phyloP scores from a whole-genome alignment of 2,888 invertebrate species.

The Tortrix viridana region DNA sequence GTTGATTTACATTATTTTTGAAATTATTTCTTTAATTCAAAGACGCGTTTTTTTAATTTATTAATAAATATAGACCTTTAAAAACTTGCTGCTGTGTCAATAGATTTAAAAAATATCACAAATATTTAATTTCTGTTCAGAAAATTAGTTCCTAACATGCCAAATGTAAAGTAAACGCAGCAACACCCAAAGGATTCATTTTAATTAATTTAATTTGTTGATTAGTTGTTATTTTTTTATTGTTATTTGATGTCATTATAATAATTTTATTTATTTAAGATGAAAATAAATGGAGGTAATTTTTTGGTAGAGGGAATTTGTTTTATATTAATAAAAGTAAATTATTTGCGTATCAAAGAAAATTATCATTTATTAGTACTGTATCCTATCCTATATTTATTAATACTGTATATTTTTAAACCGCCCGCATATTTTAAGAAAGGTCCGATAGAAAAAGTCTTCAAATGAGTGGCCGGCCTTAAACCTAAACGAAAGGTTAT shows the following conservation, averaged over 20 bases:
- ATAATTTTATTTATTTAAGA: conserved; percentile 13
- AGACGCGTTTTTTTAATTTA: no score
- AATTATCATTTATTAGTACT: background rate
- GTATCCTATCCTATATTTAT: background rate
- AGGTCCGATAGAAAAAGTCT: no score
- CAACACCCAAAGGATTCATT: conserved; percentile 44
- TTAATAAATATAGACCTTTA: no score
- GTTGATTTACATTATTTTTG: no score
- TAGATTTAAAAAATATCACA: background rate
- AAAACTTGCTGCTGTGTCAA: no score
- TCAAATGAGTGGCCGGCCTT: conserved; percentile 1
- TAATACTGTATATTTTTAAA: no score
- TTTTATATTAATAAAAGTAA: background rate
- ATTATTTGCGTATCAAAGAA: background rate
- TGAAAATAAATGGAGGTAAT: background rate
- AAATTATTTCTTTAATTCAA: no score
- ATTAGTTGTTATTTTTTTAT: conserved; percentile 43
- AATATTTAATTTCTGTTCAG: background rate
- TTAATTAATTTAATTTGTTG: conserved; percentile 44
- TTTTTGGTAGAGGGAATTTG: conserved; percentile 1
- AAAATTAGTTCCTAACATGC: conserved; percentile 55
- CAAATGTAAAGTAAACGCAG: conserved; percentile 47
- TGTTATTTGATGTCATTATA: conserved; percentile 14
- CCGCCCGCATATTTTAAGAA: no score
- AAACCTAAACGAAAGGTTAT: conserved; percentile 32